phyloP scores from a whole-genome alignment of 2,888 invertebrate genomes.

The Caenorhabditis sp. region DNA sequence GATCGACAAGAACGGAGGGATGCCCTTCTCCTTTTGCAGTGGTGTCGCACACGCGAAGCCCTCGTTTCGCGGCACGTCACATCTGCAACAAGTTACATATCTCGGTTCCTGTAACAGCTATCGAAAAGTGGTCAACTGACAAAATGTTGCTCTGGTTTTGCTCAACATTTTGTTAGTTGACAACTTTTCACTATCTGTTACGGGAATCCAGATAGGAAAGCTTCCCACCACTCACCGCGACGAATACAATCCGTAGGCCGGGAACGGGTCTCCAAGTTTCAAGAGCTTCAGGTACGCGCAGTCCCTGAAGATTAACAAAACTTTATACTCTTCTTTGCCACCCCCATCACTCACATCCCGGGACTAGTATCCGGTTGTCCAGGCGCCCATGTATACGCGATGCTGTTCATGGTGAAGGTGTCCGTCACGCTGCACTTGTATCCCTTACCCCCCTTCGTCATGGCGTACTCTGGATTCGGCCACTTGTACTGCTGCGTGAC shows the following conservation, averaged over 20 bases:
- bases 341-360: neutral
- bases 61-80: neutral
- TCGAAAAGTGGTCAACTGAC: no score
- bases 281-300: neutral
- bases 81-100: neutral
- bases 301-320: neutral
- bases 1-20: neutral
- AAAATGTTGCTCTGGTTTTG: no score
- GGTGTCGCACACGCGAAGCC: neutral
- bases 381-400: neutral
- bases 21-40: neutral
- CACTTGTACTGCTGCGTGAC: neutral
- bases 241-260: neutral
- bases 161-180: no score
- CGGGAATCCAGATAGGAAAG: no score
- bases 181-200: no score
- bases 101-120: no score
- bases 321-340: neutral
- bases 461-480: neutral
- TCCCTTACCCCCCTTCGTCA: neutral
- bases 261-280: neutral
- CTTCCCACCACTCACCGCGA: neutral
- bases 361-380: neutral
- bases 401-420: neutral
- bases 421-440: neutral